Evolutionary conservation across 2,888 invertebrate species (phyloP).

Genomic region (Caenorhabditis auriculariae): DNA sequence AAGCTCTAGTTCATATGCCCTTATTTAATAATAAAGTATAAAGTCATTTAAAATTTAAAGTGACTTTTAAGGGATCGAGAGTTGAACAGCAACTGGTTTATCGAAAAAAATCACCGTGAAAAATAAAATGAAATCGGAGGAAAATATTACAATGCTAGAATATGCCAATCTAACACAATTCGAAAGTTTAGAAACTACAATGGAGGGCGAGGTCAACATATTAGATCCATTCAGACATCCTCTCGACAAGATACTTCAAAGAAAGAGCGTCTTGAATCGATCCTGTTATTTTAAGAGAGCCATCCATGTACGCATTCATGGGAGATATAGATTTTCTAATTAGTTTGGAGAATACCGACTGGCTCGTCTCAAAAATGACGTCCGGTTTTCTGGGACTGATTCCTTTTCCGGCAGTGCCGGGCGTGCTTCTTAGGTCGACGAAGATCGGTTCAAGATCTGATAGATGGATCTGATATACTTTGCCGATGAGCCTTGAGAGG

Average conservation of each 20-base stretch:
- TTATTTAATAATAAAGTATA: no score
- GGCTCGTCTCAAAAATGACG: conserved; percentile 27
- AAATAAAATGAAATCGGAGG: no score
- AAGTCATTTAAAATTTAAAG: no score
- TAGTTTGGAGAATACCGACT: conserved; percentile 19
- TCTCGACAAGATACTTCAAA: conserved; percentile 50
- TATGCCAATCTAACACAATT: no score
- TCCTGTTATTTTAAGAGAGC: conserved; percentile 46
- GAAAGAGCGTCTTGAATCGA: conserved; percentile 50
- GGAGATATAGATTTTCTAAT: conserved; percentile 39
- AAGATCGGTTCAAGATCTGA: conserved; percentile 32
- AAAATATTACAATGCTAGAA: no score
- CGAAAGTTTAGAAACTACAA: no score
- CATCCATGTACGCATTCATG: conserved; percentile 53
- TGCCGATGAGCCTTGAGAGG: conserved; percentile 31
- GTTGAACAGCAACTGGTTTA: no score
- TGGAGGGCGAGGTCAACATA: no score
- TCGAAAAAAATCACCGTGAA: no score
- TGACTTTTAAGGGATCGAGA: no score
- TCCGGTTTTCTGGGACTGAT: conserved; percentile 30
- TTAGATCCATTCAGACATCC: conserved; percentile 29
- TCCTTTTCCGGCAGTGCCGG: conserved; percentile 33
- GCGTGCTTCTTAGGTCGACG: conserved; percentile 37
- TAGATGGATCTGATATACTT: conserved; percentile 33
- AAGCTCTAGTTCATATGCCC: no score